phyloP scores from a whole-genome alignment of 2,888 invertebrate genomes.

The Mactromeris polynyma region DNA sequence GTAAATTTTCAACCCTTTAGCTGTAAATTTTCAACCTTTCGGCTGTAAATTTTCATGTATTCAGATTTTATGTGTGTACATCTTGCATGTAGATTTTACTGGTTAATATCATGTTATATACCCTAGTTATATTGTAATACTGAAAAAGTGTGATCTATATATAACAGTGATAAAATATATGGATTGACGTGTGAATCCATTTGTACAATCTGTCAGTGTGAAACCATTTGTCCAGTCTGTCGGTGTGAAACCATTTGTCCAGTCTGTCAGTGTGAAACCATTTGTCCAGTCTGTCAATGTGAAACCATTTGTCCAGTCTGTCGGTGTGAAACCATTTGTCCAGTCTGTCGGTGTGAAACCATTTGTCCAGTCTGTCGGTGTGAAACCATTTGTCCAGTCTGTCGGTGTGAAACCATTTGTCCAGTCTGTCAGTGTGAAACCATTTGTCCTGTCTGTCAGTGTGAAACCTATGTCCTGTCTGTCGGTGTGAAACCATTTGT shows the following conservation, averaged over 20 bases:
- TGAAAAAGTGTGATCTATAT: background rate
- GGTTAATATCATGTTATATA: background rate
- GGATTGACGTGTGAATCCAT: background rate
- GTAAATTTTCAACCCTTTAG: too few relatives aligned
- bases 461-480: too few relatives aligned
- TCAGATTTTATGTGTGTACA: background rate
- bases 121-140: background rate
- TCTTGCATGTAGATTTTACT: background rate
- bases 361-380: background rate
- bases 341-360: too few relatives aligned
- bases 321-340: background rate
- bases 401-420: background rate
- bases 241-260: background rate
- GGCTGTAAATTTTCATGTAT: too few relatives aligned
- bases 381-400: background rate
- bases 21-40: too few relatives aligned
- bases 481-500: background rate
- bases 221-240: background rate
- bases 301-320: background rate
- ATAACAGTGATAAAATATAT: too few relatives aligned
- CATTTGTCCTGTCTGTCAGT: background rate
- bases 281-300: background rate
- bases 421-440: background rate
- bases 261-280: background rate
- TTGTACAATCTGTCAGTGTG: too few relatives aligned